Evolutionary conservation across 2,888 invertebrate genomes (phyloP).

Genomic region (Theodoxus fluviatilis): DNA sequence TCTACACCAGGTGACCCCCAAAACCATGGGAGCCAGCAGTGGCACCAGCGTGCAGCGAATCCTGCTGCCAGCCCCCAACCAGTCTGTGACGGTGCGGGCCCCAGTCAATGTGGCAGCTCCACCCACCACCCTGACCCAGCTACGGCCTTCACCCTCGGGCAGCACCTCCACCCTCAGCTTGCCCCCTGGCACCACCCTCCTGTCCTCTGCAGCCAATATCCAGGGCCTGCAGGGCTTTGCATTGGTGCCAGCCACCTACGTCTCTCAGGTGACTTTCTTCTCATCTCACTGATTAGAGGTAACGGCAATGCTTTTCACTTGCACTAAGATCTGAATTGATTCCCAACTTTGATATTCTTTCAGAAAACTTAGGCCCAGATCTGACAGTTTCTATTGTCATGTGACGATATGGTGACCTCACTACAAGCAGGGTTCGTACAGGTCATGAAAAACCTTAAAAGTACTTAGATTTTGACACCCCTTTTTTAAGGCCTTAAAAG

Average conservation of each 20-base stretch:
- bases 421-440: too few species aligned
- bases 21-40: slow-evolving; percentile 21
- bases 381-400: too few species aligned
- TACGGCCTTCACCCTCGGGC: too few species aligned
- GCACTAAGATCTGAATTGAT: background rate
- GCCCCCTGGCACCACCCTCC: slow-evolving; percentile 59
- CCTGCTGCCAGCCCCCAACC: slow-evolving; percentile 54
- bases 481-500: too few species aligned
- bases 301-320: background rate
- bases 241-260: slow-evolving; percentile 71
- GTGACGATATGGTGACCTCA: too few species aligned
- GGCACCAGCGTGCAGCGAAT: slow-evolving; percentile 51
- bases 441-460: too few species aligned
- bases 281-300: background rate
- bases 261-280: slow-evolving; percentile 62
- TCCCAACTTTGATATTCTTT: background rate
- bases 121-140: slow-evolving; percentile 39
- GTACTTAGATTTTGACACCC: too few species aligned
- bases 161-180: too few species aligned
- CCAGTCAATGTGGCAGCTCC: slow-evolving; percentile 35
- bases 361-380: too few species aligned
- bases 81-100: slow-evolving; percentile 21
- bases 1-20: slow-evolving; percentile 23
- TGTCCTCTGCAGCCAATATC: slow-evolving; percentile 59
- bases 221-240: slow-evolving; percentile 66